Conservation (phyloP, 2,888 invertebrate genomes). For the Lepidochitona cinerea region DNA sequence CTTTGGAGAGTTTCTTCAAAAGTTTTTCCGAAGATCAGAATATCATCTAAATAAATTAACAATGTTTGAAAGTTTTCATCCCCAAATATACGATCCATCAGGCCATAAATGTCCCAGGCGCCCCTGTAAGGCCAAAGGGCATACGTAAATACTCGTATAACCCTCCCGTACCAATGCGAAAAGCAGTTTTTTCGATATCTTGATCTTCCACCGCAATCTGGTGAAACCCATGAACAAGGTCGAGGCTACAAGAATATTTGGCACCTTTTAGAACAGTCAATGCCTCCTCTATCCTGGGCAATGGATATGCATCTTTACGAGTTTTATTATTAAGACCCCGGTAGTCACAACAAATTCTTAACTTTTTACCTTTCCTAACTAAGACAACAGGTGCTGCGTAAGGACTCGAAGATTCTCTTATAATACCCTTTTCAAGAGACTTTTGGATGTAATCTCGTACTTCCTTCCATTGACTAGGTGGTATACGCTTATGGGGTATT, state of each 20-base stretch:
- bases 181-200: too few relatives aligned
- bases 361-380: conserved; percentile 31
- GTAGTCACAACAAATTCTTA: conserved; percentile 44
- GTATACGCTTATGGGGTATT: conserved; percentile 20
- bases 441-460: conserved; percentile 22
- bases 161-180: conserved; percentile 26
- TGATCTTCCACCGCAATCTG: too few relatives aligned
- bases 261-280: too few relatives aligned
- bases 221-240: too few relatives aligned
- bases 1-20: conserved; percentile 24
- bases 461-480: conserved; percentile 27
- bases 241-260: too few relatives aligned
- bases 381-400: conserved; percentile 39
- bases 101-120: conserved; percentile 33
- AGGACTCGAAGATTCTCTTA: conserved; percentile 21
- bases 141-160: conserved; percentile 32
- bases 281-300: conserved; percentile 44
- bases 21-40: conserved; percentile 28
- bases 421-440: conserved; percentile 18
- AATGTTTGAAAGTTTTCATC: conserved; percentile 31
- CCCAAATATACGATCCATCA: conserved; percentile 35
- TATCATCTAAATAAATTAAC: conserved; percentile 39
- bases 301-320: conserved; percentile 37
- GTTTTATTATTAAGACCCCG: conserved; percentile 39
- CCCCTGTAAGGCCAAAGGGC: conserved; percentile 34